Base-by-base conservation (phyloP, 2,797 vertebrate species). In the Macropodus opercularis region DNA sequence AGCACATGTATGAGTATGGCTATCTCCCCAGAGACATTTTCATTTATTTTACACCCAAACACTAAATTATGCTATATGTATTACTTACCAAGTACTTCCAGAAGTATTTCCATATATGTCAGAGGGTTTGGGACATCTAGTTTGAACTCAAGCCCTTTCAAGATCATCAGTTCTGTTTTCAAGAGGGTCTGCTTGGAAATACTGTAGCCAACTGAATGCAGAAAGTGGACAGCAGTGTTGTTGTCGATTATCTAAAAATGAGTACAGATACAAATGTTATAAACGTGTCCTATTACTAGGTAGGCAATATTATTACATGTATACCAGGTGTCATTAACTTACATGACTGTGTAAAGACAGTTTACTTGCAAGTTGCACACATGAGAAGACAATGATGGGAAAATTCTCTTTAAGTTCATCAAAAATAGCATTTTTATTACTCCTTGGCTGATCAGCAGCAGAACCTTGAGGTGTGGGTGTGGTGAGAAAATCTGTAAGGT, bases 321-420 rank as follows among this genome's bases (percentile, higher is more conserved):
- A 8, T 8, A 26, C 3, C 0, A 8, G 12, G 9, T 14, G 18
- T 32, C 2, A n/a, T 23, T 21, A 70, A 79, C 94, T 88, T 89
- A 98, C 97, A 0, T 83, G 89, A 35, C 88, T 89, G 66, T 94
- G 92, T 48, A 95, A 88, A 42, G 93, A 94, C 51, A 98, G 79
- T 77, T 99, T 98, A 92, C 95, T 98, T 0, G 96, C 95, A n/a
- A 98, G 90, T 78, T 97, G 97, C 29, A 98, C 36, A 14, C 95
- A 96, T 0, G 96, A 94, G 70, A 96, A 90, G 9, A 97, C 67
- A 1, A 93, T 88, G 52, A 97, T 85, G 6, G 90, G 75, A 63
- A 95, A 93, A 19, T 90, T 93, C 26, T 86, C 66, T 8, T 60
- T 69, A 6, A 98, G 83, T 41, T 83, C 78, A 17, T 90, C 83